phyloP scores from a whole-genome alignment of 2,888 invertebrate species.

The Rhingia campestris region DNA sequence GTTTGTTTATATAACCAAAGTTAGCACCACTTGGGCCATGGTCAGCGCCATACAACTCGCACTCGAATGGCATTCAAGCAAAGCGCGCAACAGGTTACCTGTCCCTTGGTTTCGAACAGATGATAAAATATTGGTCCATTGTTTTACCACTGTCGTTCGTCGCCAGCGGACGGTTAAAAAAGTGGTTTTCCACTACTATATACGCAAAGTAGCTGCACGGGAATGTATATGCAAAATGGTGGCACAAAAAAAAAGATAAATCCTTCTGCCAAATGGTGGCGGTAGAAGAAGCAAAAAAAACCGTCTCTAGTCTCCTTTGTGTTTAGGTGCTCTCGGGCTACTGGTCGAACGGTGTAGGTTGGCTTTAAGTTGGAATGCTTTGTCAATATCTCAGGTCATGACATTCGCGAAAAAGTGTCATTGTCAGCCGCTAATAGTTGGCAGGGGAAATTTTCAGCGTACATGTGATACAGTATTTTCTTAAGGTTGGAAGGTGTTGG shows the following conservation, averaged over 20 bases:
- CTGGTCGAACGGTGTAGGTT: slow-evolving; percentile 42
- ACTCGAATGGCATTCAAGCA: slow-evolving; percentile 48
- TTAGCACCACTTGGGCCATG: neutral
- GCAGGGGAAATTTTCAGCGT: neutral
- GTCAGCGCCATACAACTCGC: slow-evolving; percentile 26
- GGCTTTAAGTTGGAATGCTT: slow-evolving; percentile 31
- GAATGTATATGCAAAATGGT: neutral
- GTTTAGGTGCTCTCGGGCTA: slow-evolving; percentile 12
- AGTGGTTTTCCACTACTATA: slow-evolving; percentile 26
- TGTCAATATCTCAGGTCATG: slow-evolving; percentile 60
- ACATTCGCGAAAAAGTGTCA: slow-evolving; percentile 50
- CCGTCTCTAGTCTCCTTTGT: slow-evolving; percentile 12
- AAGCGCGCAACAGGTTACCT: slow-evolving; percentile 62
- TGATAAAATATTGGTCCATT: slow-evolving; percentile 78
- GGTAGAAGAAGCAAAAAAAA: slow-evolving; percentile 8
- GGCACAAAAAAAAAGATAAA: slow-evolving; percentile 42
- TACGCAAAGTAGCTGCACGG: slow-evolving; percentile 20
- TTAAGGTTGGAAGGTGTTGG: neutral
- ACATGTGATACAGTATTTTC: neutral
- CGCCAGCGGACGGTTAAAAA: slow-evolving; percentile 24
- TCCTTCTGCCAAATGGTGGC: slow-evolving; percentile 30
- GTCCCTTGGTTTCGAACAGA: slow-evolving; percentile 74
- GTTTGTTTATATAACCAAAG: neutral
- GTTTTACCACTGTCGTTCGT: slow-evolving; percentile 71
- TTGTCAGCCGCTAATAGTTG: slow-evolving; percentile 37